Percentiles rank a stretch among this genome's conserved stretches.
Evolutionary conservation across 2,113 vertebrate genomes (phyloP).

Genomic region (Calypte anna): DNA sequence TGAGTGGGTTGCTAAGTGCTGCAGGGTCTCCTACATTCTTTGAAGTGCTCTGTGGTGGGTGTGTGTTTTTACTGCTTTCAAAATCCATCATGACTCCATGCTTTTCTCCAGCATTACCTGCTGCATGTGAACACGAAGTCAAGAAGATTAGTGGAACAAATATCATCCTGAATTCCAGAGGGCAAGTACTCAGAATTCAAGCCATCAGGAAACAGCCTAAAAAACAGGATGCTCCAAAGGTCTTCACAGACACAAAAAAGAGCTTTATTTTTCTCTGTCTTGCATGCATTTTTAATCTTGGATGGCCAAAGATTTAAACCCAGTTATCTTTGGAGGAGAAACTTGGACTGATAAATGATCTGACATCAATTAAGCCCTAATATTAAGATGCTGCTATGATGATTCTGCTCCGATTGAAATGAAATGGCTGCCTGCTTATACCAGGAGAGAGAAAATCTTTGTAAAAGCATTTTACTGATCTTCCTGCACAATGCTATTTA

Average conservation of each 20-base stretch:
- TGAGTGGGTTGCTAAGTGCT: conserved; percentile 26
- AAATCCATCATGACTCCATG: conserved; percentile 52
- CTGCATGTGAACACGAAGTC: conserved; percentile 56
- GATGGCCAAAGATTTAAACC: neutral
- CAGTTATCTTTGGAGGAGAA: neutral
- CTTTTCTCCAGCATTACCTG: neutral
- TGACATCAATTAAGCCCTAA: neutral
- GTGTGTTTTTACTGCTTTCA: conserved; percentile 65
- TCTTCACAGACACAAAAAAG: conserved; percentile 7
- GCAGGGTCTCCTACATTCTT: conserved; percentile 30
- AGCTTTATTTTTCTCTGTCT: neutral
- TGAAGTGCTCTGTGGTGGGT: conserved; percentile 23
- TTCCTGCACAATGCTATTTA: neutral
- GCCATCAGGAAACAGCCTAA: conserved; percentile 14
- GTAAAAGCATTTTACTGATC: conserved; percentile 1
- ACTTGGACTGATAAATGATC: neutral
- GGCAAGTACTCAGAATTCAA: conserved; percentile 50
- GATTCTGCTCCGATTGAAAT: neutral
- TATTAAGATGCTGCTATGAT: neutral
- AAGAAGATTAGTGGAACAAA: conserved; percentile 51
- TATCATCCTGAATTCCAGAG: conserved; percentile 27
- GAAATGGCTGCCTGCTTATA: neutral
- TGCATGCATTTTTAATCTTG: neutral
- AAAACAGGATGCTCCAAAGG: conserved; percentile 16
- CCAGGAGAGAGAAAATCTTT: neutral